A percentile compares a stretch with the other conserved stretches of the same genome.
These are phyloP conservation scores for Phylloscopus trochilus DNA, from an alignment of 2,113 vertebrate species.

Conservation along the genomic window DNA sequence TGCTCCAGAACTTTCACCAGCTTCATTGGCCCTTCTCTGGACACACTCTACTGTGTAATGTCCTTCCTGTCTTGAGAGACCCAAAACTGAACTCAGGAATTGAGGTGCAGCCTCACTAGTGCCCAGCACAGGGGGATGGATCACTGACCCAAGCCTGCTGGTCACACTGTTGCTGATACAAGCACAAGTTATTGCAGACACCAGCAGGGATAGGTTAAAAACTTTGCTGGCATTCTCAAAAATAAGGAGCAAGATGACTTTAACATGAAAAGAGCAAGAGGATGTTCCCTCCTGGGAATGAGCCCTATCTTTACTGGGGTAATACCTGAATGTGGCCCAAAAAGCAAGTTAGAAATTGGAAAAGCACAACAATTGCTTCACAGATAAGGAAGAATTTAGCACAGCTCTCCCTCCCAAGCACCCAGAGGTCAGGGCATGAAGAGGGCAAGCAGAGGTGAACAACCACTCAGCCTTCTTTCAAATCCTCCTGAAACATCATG, in stretches of 20 bases:
- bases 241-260: not conserved
- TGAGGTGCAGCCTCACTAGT: not conserved
- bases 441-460: not conserved
- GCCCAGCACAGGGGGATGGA: not conserved
- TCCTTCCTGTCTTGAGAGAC: not conserved
- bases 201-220: not conserved
- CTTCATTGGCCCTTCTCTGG: not conserved
- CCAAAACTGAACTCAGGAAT: not conserved
- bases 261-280: not conserved
- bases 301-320: not conserved
- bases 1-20: not conserved
- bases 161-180: not conserved
- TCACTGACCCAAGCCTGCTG: not conserved
- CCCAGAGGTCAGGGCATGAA: not conserved
- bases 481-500: not conserved
- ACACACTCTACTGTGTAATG: rapidly evolving
- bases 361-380: not conserved
- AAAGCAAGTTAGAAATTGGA: not conserved
- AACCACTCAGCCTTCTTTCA: not conserved
- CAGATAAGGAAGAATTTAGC: not conserved
- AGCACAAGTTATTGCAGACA: not conserved
- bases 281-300: not conserved
- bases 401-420: not conserved
- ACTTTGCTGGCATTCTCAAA: not conserved
- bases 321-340: not conserved